Evolutionary conservation across 2,888 invertebrate species (phyloP), one percentile per base, ranked within the genome.

Genomic region (Catocala nupta): DNA sequence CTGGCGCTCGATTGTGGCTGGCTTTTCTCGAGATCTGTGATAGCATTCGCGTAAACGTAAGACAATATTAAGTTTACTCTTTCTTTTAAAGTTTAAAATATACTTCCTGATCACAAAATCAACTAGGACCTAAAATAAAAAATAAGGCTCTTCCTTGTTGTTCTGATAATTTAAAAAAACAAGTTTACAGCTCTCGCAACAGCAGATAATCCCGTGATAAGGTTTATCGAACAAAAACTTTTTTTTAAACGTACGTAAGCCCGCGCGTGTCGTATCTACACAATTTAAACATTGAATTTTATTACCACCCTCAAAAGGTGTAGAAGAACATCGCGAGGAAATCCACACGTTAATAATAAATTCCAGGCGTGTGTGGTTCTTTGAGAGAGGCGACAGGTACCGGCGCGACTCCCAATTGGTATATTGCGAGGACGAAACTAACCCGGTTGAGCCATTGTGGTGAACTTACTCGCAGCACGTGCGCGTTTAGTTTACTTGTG

Each of bases 331-430:
- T 49, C 39, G 59, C 25, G 43, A 58, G 54, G 65, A 61, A 47
- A 60, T 59, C 59, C 47, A 56, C 57, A 59, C 61, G 49, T 72
- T 69, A 71, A 72, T 72, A 71, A 72, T 72, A 69, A 65, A 71
- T 72, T 65, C 66, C 62, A 57, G 36, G 55, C 53, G 62, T 55
- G 60, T 55, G 73, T 53, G 59, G 65, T 69, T 58, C 47, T 54
- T 47, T 62, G 55, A 54, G 50, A 44, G 52, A 13, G 59, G 47
- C 47, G 49, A 42, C 43, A 61, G 72, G 57, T 59, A 53, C 57
- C 59, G 33, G n/a, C 44, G 55, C 59, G 16, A 34, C 48, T 52
- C 47, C 49, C 36, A 47, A 25, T 12, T 55, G 55, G 65, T 62
- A 69, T 59, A 52, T 61, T 48, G 55, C 54, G 16, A 49, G 33